Conservation (phyloP, 2,888 invertebrate species). For the Crematogaster levior region DNA sequence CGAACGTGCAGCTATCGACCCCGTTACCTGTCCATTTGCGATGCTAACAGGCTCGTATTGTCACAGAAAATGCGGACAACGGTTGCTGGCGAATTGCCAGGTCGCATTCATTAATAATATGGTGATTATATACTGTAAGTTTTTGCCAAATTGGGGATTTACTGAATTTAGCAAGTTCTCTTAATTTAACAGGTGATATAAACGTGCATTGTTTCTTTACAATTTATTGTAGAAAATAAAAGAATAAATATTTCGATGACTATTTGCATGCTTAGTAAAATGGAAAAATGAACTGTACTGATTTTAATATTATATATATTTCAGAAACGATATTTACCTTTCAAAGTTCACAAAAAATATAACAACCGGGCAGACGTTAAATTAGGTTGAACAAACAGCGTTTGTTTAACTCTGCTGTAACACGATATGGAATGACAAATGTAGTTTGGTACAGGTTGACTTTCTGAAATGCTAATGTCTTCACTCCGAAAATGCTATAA, state of each 20-base stretch:
- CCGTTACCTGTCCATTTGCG: slow-evolving; percentile 48
- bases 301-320: slow-evolving; percentile 4
- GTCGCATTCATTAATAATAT: slow-evolving; percentile 41
- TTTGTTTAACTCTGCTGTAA: slow-evolving; percentile 39
- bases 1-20: slow-evolving; percentile 10
- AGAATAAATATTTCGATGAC: not conserved
- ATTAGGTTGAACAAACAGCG: slow-evolving; percentile 19
- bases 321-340: not conserved
- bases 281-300: not conserved
- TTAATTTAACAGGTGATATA: not conserved
- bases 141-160: slow-evolving; percentile 35
- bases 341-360: not conserved
- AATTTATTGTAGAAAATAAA: not conserved
- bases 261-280: not conserved
- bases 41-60: slow-evolving; percentile 48
- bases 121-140: slow-evolving; percentile 45
- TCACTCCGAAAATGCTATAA: not conserved
- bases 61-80: slow-evolving; percentile 24
- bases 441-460: slow-evolving; percentile 45
- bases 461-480: slow-evolving; percentile 61
- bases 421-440: slow-evolving; percentile 71
- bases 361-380: slow-evolving; percentile 9
- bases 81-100: slow-evolving; percentile 41
- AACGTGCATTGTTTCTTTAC: not conserved
- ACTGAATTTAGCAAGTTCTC: slow-evolving; percentile 42